These are phyloP conservation scores for Myathropa florea DNA, from an alignment of 2,888 invertebrate genomes.

Conservation along the genomic window DNA sequence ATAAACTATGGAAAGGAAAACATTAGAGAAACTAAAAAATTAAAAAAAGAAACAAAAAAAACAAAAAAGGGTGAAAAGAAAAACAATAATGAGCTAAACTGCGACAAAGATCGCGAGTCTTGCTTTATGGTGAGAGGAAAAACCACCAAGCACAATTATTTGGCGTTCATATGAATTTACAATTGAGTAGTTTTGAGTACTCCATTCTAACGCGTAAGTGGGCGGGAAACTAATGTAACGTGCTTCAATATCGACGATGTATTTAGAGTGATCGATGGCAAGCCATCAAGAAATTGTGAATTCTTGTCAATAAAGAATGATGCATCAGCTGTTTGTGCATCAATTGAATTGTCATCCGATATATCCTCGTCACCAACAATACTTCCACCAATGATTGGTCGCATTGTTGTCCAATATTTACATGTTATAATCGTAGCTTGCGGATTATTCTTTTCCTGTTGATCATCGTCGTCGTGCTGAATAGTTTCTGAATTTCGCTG, in stretches of 20 bases:
- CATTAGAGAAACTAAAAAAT: neutral
- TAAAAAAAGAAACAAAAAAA: slow-evolving; percentile 6
- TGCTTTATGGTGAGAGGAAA: slow-evolving; percentile 36
- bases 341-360: slow-evolving; percentile 40
- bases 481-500: slow-evolving; percentile 18
- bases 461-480: slow-evolving; percentile 34
- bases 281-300: slow-evolving; percentile 65
- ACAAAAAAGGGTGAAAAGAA: neutral
- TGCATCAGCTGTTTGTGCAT: slow-evolving; percentile 62
- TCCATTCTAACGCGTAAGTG: slow-evolving; percentile 74
- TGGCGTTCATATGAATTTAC: neutral
- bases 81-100: neutral
- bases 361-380: slow-evolving; percentile 46
- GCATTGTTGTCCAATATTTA: slow-evolving; percentile 76
- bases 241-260: slow-evolving; percentile 76
- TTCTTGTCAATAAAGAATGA: slow-evolving; percentile 75
- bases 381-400: slow-evolving; percentile 65
- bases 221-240: slow-evolving; percentile 76
- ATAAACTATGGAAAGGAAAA: neutral
- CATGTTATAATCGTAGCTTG: slow-evolving; percentile 76
- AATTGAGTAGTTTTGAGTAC: neutral
- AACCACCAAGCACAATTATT: slow-evolving; percentile 20
- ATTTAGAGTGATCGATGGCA: slow-evolving; percentile 69
- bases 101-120: neutral
- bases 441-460: slow-evolving; percentile 24